Evolutionary conservation across 2,888 invertebrate genomes (phyloP).

Genomic region (Eupithecia pulchellata): DNA sequence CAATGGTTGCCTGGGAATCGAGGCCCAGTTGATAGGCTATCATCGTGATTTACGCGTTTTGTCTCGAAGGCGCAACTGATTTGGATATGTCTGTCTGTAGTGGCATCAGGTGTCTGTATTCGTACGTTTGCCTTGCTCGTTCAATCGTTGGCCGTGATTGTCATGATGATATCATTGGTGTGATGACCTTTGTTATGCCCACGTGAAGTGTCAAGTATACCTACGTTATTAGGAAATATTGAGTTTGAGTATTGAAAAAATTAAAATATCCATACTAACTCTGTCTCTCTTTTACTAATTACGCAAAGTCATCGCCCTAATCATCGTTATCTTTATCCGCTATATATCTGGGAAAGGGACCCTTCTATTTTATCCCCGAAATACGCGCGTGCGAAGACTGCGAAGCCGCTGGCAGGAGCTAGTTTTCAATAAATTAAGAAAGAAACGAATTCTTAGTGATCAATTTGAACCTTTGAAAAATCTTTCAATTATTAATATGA

Average conservation of each 20-base stretch:
- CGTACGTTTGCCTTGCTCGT: slow-evolving; percentile 3
- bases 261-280: too few relatives aligned
- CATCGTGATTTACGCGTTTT: slow-evolving; percentile 44
- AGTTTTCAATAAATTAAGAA: too few relatives aligned
- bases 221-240: neutral
- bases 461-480: too few relatives aligned
- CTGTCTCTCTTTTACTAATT: too few relatives aligned
- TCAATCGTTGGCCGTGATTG: neutral
- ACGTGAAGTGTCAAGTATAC: neutral
- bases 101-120: neutral
- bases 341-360: too few relatives aligned
- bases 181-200: slow-evolving; percentile 12
- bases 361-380: too few relatives aligned
- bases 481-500: too few relatives aligned
- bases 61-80: slow-evolving; percentile 16
- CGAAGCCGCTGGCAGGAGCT: too few relatives aligned
- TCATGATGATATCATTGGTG: slow-evolving; percentile 9
- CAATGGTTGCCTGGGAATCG: neutral
- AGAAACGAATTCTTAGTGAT: too few relatives aligned
- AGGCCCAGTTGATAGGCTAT: slow-evolving; percentile 13
- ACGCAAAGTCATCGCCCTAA: too few relatives aligned
- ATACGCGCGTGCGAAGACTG: too few relatives aligned
- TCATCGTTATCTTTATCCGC: too few relatives aligned
- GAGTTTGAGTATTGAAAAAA: neutral
- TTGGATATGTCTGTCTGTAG: slow-evolving; percentile 3